Evolutionary conservation across 2,113 vertebrate species (phyloP), one percentile per base, ranked within the genome.

Genomic region (Petrocephalus microphthalmus): DNA sequence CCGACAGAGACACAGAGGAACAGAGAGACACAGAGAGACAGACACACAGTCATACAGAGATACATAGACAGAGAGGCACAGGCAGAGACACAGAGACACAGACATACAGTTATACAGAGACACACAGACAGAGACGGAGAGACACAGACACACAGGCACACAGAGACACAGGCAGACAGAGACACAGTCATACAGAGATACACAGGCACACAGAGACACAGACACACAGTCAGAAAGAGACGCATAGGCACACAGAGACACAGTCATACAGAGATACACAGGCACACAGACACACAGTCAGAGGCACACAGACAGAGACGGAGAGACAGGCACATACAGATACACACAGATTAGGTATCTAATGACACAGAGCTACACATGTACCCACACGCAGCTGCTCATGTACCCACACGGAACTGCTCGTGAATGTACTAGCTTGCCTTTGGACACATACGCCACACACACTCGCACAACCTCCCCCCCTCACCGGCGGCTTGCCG

Each of bases 401-500:
- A 83, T 88, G 84, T 71, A 88, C 84, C 22, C n/a, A 13, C 22
- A 22, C 45, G 51, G 17, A 11, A 74, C 45, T 87, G 7, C 33
- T 86, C n/a, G 78, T 88, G 84, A 60, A 88, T 82, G 19, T 33
- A 81, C 25, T 17, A 19, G 19, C 88, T 85, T 25, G 84, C 71
- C 49, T 54, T 85, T 84, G 29, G 45, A n/a, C 22, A 11, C 84
- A 67, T 19, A 54, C 7, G 17, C 8, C 56, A 84, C 22, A 84
- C 42, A 49, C 47, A 13, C 53, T 45, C 25, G 2, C 87, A 67
- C 5, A 25, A 20, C 52, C 51, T 8, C 8, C 86, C 82, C 15
- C 8, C 74, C 49, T 25, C 49, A 37, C 45, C 45, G 60, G 60
- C 54, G 45, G 53, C 82, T 84, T 88, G 78, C 49, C 33, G 51